Evolutionary conservation across 2,888 invertebrate genomes (phyloP).

Genomic region (Cerastis leucographa): DNA sequence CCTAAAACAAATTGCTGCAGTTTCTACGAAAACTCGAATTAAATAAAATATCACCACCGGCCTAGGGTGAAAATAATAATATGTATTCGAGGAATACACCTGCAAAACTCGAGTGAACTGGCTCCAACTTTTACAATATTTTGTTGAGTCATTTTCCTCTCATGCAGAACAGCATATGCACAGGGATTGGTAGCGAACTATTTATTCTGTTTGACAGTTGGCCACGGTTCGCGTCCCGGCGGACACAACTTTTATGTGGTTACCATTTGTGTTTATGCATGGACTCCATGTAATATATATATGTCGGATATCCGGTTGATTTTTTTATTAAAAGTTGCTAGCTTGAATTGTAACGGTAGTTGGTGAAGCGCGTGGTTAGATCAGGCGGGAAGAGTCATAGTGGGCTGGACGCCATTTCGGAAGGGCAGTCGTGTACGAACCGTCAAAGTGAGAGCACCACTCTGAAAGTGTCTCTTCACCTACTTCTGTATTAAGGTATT

Average conservation of each 20-base stretch:
- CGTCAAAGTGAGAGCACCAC: too few relatives aligned
- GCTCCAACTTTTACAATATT: slow-evolving; percentile 6
- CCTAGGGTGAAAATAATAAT: background rate
- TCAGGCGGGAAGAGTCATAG: too few relatives aligned
- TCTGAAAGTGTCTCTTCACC: too few relatives aligned
- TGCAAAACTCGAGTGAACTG: background rate
- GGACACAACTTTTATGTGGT: slow-evolving; percentile 36
- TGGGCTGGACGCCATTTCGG: too few relatives aligned
- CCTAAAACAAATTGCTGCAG: background rate
- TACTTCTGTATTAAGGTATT: too few relatives aligned
- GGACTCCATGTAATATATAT: background rate
- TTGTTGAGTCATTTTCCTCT: slow-evolving; percentile 35
- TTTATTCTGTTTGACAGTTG: slow-evolving; percentile 55
- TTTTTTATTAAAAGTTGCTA: too few relatives aligned
- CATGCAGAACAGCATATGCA: slow-evolving; percentile 13
- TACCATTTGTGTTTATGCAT: background rate
- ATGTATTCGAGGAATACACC: background rate
- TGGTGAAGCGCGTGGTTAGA: too few relatives aligned
- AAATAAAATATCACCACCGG: background rate
- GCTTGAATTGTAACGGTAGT: too few relatives aligned
- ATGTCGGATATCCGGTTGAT: too few relatives aligned
- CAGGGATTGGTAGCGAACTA: slow-evolving; percentile 37
- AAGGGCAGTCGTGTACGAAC: too few relatives aligned
- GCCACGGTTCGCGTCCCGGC: slow-evolving; percentile 22
- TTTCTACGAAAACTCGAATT: background rate